phyloP scores from a whole-genome alignment of 2,888 invertebrate genomes.

The Blomia tropicalis region DNA sequence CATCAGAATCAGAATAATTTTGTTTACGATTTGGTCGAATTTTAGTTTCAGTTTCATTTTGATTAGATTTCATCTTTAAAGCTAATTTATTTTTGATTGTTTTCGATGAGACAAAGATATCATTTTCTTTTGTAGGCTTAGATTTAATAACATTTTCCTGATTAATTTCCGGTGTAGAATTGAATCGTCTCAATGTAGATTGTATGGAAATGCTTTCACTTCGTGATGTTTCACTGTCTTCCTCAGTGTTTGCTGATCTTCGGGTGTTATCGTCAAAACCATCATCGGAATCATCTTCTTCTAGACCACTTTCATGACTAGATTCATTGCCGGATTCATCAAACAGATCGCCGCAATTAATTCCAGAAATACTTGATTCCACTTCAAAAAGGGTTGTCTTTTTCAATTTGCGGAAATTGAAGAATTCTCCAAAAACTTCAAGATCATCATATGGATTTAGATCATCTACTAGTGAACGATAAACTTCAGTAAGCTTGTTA shows the following conservation, averaged over 20 bases:
- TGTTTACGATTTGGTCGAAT: background rate
- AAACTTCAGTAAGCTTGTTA: slow-evolving; percentile 5
- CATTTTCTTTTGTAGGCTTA: no score
- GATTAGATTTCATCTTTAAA: background rate
- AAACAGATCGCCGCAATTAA: background rate
- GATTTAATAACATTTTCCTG: no score
- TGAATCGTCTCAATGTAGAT: slow-evolving; percentile 9
- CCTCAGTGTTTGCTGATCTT: background rate
- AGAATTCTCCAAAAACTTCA: slow-evolving; percentile 1
- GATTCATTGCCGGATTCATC: background rate
- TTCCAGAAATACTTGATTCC: background rate
- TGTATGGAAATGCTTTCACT: background rate
- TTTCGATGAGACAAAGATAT: background rate
- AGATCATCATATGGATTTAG: background rate
- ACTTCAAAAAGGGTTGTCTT: background rate
- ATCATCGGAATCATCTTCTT: slow-evolving; percentile 3
- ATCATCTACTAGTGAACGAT: background rate
- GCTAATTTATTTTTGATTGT: background rate
- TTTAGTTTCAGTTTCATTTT: background rate
- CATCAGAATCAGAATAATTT: background rate
- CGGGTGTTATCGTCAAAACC: background rate
- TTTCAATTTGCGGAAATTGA: background rate
- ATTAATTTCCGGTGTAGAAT: slow-evolving; percentile 10
- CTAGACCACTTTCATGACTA: background rate
- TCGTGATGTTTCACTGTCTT: background rate